These are phyloP conservation scores for Oostethus manadensis DNA, from an alignment of 2,113 vertebrate species.

Conservation along the genomic window DNA sequence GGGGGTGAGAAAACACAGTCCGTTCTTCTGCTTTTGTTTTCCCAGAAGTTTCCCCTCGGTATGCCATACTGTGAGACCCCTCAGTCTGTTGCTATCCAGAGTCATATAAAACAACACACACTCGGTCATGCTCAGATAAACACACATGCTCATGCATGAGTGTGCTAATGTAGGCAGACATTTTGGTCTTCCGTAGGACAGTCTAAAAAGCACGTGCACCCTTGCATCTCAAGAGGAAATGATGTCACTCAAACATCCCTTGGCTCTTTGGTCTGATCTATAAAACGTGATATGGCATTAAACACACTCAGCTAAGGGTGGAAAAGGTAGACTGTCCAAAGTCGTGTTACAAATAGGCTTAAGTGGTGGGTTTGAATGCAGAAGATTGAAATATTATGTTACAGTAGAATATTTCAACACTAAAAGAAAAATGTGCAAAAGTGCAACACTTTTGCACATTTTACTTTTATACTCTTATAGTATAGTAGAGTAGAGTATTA, in stretches of 20 bases:
- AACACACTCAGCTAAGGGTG: slow-evolving; percentile 24
- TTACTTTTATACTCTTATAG: not conserved
- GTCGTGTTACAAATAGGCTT: slow-evolving; percentile 22
- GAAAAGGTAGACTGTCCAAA: slow-evolving; percentile 17
- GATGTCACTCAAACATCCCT: slow-evolving; percentile 33
- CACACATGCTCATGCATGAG: slow-evolving; percentile 1
- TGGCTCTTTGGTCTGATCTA: slow-evolving; percentile 23
- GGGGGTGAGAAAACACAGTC: slow-evolving; percentile 18
- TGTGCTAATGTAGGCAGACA: slow-evolving; percentile 7
- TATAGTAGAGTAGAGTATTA: slow-evolving; percentile 7
- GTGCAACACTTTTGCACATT: not conserved
- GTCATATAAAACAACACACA: slow-evolving; percentile 21
- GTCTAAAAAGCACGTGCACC: slow-evolving; percentile 1
- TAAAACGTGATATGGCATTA: slow-evolving; percentile 45
- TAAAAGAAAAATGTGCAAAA: not conserved
- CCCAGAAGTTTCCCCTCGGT: slow-evolving; percentile 10
- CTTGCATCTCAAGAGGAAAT: slow-evolving; percentile 21
- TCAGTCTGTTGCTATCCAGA: slow-evolving; percentile 31
- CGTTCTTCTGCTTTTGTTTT: slow-evolving; percentile 20
- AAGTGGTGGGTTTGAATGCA: slow-evolving; percentile 27
- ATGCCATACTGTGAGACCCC: slow-evolving; percentile 6
- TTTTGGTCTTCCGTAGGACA: slow-evolving; percentile 14
- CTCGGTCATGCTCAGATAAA: slow-evolving; percentile 1
- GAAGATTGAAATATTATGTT: slow-evolving; percentile 13
- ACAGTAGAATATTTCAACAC: slow-evolving; percentile 22